Evolutionary conservation across 2,797 vertebrate species (phyloP).

Genomic region (Delichon dasypus): DNA sequence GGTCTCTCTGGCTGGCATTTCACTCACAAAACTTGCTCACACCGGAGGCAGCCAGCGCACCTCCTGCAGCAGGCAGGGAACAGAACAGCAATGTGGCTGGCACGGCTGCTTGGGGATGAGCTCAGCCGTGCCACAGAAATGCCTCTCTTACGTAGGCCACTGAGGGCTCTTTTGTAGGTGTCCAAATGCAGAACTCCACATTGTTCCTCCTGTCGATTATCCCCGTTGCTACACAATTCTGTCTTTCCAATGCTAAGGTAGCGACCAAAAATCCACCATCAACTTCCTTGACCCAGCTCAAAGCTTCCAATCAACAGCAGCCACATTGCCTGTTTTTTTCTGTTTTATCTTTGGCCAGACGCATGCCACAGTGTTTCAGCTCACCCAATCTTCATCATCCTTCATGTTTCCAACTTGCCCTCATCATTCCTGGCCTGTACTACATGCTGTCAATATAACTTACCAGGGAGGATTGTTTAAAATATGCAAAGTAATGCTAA

Average conservation of each 20-base stretch:
- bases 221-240: neutral
- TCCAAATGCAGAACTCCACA: neutral
- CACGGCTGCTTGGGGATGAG: neutral
- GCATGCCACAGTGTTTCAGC: accelerated
- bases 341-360: neutral
- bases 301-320: accelerated
- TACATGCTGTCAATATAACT: neutral
- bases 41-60: neutral
- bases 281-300: neutral
- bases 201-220: neutral
- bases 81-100: neutral
- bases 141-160: neutral
- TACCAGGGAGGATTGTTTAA: neutral
- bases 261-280: neutral
- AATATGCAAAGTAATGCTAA: neutral
- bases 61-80: neutral
- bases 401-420: neutral
- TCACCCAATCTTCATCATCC: neutral
- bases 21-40: neutral
- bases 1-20: neutral
- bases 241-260: neutral
- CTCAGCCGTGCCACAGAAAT: neutral
- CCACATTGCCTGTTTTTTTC: accelerated
- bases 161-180: neutral
- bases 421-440: neutral